Evolutionary conservation across 2,888 invertebrate species (phyloP), one percentile per base, ranked within the genome.

Genomic region (Caenorhabditis drosophilae): DNA sequence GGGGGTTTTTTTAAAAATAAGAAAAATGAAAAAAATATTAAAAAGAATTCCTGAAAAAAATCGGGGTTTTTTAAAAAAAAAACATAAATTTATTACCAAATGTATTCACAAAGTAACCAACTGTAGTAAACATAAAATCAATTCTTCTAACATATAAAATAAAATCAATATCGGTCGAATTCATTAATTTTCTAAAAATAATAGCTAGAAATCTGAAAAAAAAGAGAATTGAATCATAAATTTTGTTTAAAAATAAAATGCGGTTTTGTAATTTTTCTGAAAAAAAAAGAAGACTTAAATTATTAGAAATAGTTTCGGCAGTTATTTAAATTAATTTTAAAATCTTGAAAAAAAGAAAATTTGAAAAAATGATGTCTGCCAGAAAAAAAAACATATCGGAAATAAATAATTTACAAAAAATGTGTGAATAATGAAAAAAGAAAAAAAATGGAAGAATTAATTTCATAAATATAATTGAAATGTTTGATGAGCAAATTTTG

Each of bases 51-150:
- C 41, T 42, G 27, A 4, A 12, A 31, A 31, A 12, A 9, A 9
- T 31, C 12, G 31, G 12, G 36, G n/a, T n/a, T 36, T 9, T n/a
- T 36, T 36, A 36, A 4, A 9, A 36, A n/a, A n/a, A n/a, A 36
- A 31, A 51, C 16, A 15, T 12, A 35, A 16, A 9, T 20, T 6
- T 18, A 38, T 31, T 18, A 4, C 47, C 57, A 15, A 51, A 45
- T 7, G 57, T 38, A 46, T 57, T 57, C 40, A 57, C 46, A 46
- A 51, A 40, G 25, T 57, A 57, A 0, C 57, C 57, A 25, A 57
- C 34, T 23, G 40, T 22, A 1, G 46, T 34, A 22, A 57, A 57
- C 1, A 57, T 31, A 22, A 46, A 34, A 34, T 57, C 57, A 9
- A 49, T 22, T 40, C 51, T 34, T 25, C 45, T 44, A 2, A 41